Evolutionary conservation across 2,113 vertebrate genomes (phyloP).

Genomic region (Urocynchramus pylzowi): DNA sequence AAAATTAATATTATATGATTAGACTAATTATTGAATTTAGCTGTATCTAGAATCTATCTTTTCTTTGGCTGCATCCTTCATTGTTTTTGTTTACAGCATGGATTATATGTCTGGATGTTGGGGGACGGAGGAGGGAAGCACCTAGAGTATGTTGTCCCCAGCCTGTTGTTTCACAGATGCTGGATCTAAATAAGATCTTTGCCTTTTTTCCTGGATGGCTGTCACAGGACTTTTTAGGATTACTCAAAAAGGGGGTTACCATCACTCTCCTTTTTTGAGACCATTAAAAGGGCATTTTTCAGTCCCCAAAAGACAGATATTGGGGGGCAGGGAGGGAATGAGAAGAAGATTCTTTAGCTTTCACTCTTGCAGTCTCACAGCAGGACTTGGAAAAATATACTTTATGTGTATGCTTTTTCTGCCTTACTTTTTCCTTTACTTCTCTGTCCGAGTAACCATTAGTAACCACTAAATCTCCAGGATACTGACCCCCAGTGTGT

Average conservation of each 20-base stretch:
- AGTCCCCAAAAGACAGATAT: not conserved
- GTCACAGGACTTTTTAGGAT: not conserved
- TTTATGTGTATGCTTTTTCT: not conserved
- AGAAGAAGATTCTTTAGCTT: not conserved
- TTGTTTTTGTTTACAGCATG: not conserved
- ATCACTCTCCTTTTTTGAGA: not conserved
- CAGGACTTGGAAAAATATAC: not conserved
- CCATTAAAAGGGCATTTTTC: not conserved
- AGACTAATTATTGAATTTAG: not conserved
- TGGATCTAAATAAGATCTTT: not conserved
- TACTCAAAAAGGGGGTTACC: not conserved
- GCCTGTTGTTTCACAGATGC: not conserved
- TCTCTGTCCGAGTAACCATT: not conserved
- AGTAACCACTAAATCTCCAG: conserved; percentile 22
- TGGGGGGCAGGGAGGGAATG: not conserved
- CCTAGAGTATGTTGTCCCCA: not conserved
- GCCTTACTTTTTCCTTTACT: not conserved
- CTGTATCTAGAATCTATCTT: not conserved
- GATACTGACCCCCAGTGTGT: not conserved
- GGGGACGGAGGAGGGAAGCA: not conserved
- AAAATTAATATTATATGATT: not conserved
- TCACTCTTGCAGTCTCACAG: not conserved
- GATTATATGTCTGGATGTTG: not conserved
- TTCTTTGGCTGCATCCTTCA: not conserved
- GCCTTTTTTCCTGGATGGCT: not conserved